Evolutionary conservation across 30 jellyfish, hydroid and myxozoan species (phyloP), one percentile per base, ranked within the genome.

Genomic region (Calvadosia cruxmelitensis): DNA sequence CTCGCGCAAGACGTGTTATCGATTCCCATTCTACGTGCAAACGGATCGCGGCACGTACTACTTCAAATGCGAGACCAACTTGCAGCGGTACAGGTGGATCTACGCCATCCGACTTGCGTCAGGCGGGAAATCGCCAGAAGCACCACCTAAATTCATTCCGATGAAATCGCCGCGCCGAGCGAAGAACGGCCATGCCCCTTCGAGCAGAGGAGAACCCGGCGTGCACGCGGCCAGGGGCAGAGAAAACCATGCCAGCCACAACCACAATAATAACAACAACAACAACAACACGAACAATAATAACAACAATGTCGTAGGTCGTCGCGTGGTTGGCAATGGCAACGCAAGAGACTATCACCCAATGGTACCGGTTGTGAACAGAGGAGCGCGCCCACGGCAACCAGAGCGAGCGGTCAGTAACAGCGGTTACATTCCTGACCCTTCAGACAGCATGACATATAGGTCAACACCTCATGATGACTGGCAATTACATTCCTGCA

Each of bases 61-160:
- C 15, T 83, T 91, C 66, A 91, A 91, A 62, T 82, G 99, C 61
- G 99, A 91, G 52, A 91, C 99, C 2, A 83, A 83, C 51, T 84
- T 91, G 27, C 99, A 91, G 34, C 83, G 99, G 61, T 91, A 91
- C 69, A 85, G 89, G 28, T 91, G 99, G 99, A 79, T 91, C 64
- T 91, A 62, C 66, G 89, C 99, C 13, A 31, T 91, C 35, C 82
- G 99, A 1, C 78, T 75, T 2, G 94, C 96, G 13, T 48, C 92
- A 2, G 74, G 85, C 5, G 86, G 92, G 1, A 83, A 78, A 50
- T 84, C 94, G 1, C 99, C 99, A 12, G 93, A 74, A 51, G 79
- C 95, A 0, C 82, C 93, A 1, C 95, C 99, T 0, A 81, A 82
- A 49, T 76, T 81, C 57, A 78, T 89, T 33, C 93, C 94, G 0